A percentile compares a stretch with the other conserved stretches of the same genome.
Conservation (phyloP, 1,140 invertebrate genomes). For the Microplitis mediator region DNA sequence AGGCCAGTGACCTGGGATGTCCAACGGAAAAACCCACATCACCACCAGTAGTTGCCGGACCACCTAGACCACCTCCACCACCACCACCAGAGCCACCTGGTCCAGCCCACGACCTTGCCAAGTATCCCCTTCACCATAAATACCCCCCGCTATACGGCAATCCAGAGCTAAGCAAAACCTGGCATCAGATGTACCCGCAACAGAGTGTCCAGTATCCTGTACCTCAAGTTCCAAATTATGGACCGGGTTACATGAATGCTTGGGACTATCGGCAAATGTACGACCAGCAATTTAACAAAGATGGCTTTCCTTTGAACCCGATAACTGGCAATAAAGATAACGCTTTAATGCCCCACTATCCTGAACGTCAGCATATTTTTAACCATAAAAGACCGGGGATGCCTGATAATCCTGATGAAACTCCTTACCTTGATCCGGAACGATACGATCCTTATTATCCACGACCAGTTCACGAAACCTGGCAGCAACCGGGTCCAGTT, state of each 20-base stretch:
- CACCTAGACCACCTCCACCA: conserved; percentile 31
- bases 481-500: too few species aligned
- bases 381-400: conserved; percentile 70
- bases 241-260: conserved; percentile 41
- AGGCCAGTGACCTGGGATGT: conserved; percentile 80
- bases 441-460: conserved; percentile 48
- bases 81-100: conserved; percentile 7
- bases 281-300: conserved; percentile 43
- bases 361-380: conserved; percentile 65
- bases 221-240: conserved; percentile 40
- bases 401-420: conserved; percentile 42
- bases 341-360: conserved; percentile 46
- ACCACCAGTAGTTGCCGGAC: conserved; percentile 26
- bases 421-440: conserved; percentile 40
- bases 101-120: conserved; percentile 13
- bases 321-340: conserved; percentile 42
- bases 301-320: conserved; percentile 40
- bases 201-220: conserved; percentile 45
- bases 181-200: conserved; percentile 45
- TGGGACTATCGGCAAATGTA: conserved; percentile 52
- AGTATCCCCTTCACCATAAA: conserved; percentile 51
- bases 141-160: conserved; percentile 41
- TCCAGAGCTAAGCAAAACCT: conserved; percentile 44
- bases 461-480: conserved; percentile 38
- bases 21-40: conserved; percentile 62